Evolutionary conservation across 2,888 invertebrate genomes (phyloP), one percentile per base, ranked within the genome.

Genomic region (Latrodectus elegans): DNA sequence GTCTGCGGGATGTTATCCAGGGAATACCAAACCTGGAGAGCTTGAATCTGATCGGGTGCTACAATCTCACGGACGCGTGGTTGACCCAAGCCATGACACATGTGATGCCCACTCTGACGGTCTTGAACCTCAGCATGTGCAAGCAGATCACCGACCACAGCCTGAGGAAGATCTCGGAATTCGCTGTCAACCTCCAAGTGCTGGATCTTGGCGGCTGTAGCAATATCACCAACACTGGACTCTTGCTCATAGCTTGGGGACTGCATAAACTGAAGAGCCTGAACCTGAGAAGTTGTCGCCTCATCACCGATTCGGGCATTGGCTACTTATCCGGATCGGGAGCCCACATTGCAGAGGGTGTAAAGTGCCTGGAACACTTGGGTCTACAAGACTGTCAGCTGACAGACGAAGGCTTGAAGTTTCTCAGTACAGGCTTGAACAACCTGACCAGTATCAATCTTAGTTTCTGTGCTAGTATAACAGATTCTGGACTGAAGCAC

Each of bases 111-210:
- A 74, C 88, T 8, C 93, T 98, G 79, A 95, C 95, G 89, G 94
- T 95, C 90, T 94, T 98, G 89, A 96, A 98, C 92, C 94, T 98
- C 80, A 97, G 97, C 72, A 93, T 98, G 86, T 98, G 98, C 93
- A 98, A 98, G 92, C 97, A 97, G 93, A 95, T 98, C 88, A 97
- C 97, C n/a, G 98, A 98, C 92, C 95, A 95, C 52, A 96, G 97
- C 78, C 94, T 98, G 51, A 95, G 95, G 22, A 94, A 95, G 91
- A 97, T 98, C 92, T 75, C 88, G 2, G 77, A 89, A 64, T 75
- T 82, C 64, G 79, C 90, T 14, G 80, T 91, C 92, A 97, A 97
- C 92, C 94, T 98, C 88, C 96, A 97, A 92, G 95, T 95, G 53
- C 93, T 98, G 79, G 97, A 98, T 91, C 93, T 98, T 78, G 97